Evolutionary conservation across 2,888 invertebrate genomes (phyloP), one percentile per base, ranked within the genome.

Genomic region (Trachelus tabidus): DNA sequence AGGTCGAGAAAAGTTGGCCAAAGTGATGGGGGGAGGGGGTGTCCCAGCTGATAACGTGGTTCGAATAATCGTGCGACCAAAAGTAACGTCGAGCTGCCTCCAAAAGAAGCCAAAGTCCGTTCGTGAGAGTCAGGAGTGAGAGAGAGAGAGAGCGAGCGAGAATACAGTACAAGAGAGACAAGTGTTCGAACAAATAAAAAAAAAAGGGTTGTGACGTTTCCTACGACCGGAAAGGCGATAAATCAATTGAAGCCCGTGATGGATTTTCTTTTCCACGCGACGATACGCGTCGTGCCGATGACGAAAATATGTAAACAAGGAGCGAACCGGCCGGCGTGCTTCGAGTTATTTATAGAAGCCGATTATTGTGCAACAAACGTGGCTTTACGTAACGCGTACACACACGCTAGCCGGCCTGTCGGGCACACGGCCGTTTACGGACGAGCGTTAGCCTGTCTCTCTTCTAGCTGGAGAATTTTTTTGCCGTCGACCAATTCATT

Each of bases 281-380:
- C 71, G 34, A 12, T 34, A 77, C 75, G 34, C 68, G 56, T 34
- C 71, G 34, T 75, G 78, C 30, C 75, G 76, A 68, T 35, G 73
- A 73, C 74, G 76, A 78, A 82, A 84, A 85, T 79, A 84, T 85
- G 84, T 84, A 85, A 85, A 85, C 85, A 85, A 84, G 80, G 77
- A 77, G 75, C 77, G 74, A 81, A 81, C 80, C 81, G 74, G 79
- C 82, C 77, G 83, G 84, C 84, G 82, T 88, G 86, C 85, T 84
- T 83, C 81, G 82, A 80, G 88, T 88, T 90, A 90, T 90, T 90
- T 89, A 90, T 90, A 90, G 89, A 86, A 84, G 85, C 81, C 87
- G 88, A 89, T 90, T 90, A 90, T 90, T 90, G 90, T 90, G 90
- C 89, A 90, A 90, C 88, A 89, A 89, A 90, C 86, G 88, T 80